A percentile compares a stretch with the other conserved stretches of the same genome.
Evolutionary conservation across 2,797 vertebrate genomes (phyloP).

Genomic region (Acestrorhynchus altus): DNA sequence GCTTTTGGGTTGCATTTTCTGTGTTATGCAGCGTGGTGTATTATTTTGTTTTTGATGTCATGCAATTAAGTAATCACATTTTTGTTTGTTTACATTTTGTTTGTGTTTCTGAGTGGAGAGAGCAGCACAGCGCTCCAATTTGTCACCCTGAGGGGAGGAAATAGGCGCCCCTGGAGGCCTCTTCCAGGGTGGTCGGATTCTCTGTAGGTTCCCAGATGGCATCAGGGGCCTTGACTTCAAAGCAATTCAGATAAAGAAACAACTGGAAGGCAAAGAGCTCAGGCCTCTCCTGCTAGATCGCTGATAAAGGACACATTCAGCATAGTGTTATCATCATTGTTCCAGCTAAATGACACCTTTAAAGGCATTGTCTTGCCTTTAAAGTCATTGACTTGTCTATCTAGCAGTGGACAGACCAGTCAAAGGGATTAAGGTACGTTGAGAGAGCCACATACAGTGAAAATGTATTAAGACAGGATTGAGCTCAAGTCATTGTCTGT

Average conservation of each 20-base stretch:
- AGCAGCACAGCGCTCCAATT: slow-evolving; percentile 2
- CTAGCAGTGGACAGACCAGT: slow-evolving; percentile 45
- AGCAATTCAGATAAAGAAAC: slow-evolving; percentile 69
- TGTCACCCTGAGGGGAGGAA: slow-evolving; percentile 68
- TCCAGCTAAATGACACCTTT: slow-evolving; percentile 73
- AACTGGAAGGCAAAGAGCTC: slow-evolving; percentile 62
- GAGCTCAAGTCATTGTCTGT: neutral
- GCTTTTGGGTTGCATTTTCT: slow-evolving; percentile 14
- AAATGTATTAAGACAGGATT: slow-evolving; percentile 16
- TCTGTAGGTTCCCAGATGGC: slow-evolving; percentile 68
- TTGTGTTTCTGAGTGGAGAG: neutral
- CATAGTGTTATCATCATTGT: slow-evolving; percentile 73
- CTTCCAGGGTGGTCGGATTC: slow-evolving; percentile 53
- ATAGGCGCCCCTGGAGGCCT: slow-evolving; percentile 69
- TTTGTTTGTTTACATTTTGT: neutral
- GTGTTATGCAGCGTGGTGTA: slow-evolving; percentile 6
- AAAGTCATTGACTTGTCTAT: slow-evolving; percentile 57
- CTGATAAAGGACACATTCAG: slow-evolving; percentile 71
- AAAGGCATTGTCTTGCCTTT: slow-evolving; percentile 64
- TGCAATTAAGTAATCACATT: neutral
- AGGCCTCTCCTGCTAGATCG: slow-evolving; percentile 64
- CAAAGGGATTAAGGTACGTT: slow-evolving; percentile 38
- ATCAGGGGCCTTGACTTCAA: slow-evolving; percentile 70
- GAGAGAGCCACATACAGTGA: slow-evolving; percentile 30
- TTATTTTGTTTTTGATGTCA: neutral